Evolutionary conservation across 2,888 invertebrate genomes (phyloP).

Genomic region (Nemapogon koenigi): DNA sequence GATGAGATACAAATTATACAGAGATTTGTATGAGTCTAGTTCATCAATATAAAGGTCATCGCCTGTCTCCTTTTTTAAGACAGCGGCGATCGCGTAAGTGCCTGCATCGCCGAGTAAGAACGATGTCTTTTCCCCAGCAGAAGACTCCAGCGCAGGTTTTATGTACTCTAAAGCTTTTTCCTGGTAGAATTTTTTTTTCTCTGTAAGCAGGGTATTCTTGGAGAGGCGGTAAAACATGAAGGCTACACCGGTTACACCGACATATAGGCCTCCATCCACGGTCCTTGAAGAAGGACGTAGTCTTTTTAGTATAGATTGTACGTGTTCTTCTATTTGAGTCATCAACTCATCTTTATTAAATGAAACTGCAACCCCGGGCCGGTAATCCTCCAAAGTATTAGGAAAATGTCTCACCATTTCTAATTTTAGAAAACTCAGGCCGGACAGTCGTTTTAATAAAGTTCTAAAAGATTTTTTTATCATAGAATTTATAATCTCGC

Average conservation of each 20-base stretch:
- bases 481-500: neutral
- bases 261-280: conserved; percentile 70
- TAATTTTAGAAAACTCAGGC: conserved; percentile 12
- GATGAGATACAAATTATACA: conserved; percentile 35
- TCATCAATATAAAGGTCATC: conserved; percentile 35
- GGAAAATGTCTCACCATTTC: conserved; percentile 52
- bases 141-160: conserved; percentile 65
- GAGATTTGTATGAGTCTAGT: conserved; percentile 40
- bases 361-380: conserved; percentile 20
- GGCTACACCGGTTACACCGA: conserved; percentile 74
- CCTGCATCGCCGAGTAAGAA: conserved; percentile 85
- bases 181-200: conserved; percentile 51
- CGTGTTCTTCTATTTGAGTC: conserved; percentile 32
- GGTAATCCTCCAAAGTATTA: conserved; percentile 40
- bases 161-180: conserved; percentile 69
- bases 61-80: conserved; percentile 60
- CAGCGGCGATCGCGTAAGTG: conserved; percentile 74
- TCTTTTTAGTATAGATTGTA: conserved; percentile 24
- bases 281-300: conserved; percentile 37
- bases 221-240: conserved; percentile 79
- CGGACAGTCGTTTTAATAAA: conserved; percentile 23
- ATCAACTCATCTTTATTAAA: conserved; percentile 29
- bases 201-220: conserved; percentile 54
- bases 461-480: conserved; percentile 16
- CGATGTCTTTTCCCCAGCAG: conserved; percentile 67